These are phyloP conservation scores for Hirtodrosophila trivittata DNA, from an alignment of 2,888 invertebrate species.

Conservation along the genomic window DNA sequence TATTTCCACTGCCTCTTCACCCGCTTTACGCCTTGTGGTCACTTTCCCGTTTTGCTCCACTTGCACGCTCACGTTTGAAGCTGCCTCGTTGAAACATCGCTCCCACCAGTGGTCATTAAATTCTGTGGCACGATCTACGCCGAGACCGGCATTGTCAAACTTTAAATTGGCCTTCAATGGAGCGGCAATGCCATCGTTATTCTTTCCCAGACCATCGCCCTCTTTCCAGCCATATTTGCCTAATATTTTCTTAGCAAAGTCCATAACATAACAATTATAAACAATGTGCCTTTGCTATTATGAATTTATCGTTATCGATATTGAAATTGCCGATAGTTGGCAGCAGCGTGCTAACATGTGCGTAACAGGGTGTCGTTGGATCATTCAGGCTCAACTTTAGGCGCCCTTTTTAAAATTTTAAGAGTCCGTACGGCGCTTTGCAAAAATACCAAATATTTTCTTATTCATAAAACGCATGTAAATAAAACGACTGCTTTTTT, in stretches of 20 bases:
- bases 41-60: conserved; percentile 65
- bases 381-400: no score
- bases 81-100: conserved; percentile 89
- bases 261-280: conserved; percentile 77
- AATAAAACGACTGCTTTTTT: conserved; percentile 9
- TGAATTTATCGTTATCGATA: conserved; percentile 20
- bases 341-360: conserved; percentile 2
- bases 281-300: no score
- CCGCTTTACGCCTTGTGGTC: conserved; percentile 67
- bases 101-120: conserved; percentile 95
- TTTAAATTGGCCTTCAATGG: conserved; percentile 92
- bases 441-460: no score
- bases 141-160: conserved; percentile 90
- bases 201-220: conserved; percentile 89
- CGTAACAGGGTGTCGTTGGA: not conserved
- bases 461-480: no score
- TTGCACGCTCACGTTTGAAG: conserved; percentile 87
- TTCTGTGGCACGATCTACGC: conserved; percentile 89
- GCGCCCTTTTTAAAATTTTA: no score
- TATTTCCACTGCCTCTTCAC: conserved; percentile 80
- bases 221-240: conserved; percentile 83
- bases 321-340: conserved; percentile 28
- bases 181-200: conserved; percentile 90
- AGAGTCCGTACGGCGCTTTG: no score
- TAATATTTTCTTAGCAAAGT: conserved; percentile 81